phyloP scores from a whole-genome alignment of 2,888 invertebrate species.

The Spodoptera picta region DNA sequence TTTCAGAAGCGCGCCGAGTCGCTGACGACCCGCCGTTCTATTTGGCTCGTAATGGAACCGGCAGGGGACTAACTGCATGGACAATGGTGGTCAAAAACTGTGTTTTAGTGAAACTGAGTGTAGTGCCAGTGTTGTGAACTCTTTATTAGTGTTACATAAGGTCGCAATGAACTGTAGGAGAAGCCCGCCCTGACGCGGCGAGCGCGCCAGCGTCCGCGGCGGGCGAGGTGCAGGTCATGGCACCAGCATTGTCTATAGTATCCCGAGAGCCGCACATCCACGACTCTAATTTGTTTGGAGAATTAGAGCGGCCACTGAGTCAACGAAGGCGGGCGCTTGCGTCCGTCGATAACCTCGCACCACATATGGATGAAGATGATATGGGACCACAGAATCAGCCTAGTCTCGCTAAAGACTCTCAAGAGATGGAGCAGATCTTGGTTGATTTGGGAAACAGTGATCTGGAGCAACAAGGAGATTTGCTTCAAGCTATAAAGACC shows the following conservation, averaged over 20 bases:
- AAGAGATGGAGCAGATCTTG: conserved; percentile 91
- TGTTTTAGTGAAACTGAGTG: conserved; percentile 71
- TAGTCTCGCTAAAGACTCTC: conserved; percentile 88
- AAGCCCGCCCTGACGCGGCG: conserved; percentile 80
- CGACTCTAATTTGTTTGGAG: conserved; percentile 70
- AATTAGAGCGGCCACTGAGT: conserved; percentile 65
- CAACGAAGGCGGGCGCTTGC: conserved; percentile 82
- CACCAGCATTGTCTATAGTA: conserved; percentile 96
- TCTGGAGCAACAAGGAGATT: conserved; percentile 89
- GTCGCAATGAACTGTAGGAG: conserved; percentile 74
- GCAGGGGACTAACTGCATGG: conserved; percentile 73
- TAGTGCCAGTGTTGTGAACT: conserved; percentile 73
- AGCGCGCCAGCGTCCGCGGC: conserved; percentile 77
- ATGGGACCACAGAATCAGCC: conserved; percentile 88
- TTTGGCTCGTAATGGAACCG: conserved; percentile 76
- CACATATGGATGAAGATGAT: conserved; percentile 89
- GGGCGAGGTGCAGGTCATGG: conserved; percentile 93
- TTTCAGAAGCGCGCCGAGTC: conserved; percentile 83
- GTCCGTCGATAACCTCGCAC: conserved; percentile 86
- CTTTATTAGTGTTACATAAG: conserved; percentile 81
- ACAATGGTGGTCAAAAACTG: conserved; percentile 66
- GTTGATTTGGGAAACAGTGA: conserved; percentile 89
- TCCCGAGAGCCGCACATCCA: conserved; percentile 75
- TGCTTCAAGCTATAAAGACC: conserved; percentile 93
- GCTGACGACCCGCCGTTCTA: conserved; percentile 63